phyloP scores from a whole-genome alignment of 2,888 invertebrate species.

The Acrobasis repandana region DNA sequence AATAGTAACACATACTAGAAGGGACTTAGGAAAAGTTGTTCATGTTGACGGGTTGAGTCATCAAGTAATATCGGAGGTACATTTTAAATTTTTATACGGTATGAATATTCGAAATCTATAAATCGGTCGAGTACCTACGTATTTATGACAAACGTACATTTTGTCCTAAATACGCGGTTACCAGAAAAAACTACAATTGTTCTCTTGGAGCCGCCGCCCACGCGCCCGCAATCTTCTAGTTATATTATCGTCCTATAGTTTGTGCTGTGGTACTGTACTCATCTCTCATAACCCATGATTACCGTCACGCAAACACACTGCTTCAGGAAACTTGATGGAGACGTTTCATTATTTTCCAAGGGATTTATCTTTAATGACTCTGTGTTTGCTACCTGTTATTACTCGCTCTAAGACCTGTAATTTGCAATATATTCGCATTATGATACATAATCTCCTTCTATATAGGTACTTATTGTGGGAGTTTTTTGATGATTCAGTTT shows the following conservation, averaged over 20 bases:
- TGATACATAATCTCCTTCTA: too few species aligned
- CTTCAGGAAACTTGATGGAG: slow-evolving; percentile 26
- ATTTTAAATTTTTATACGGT: too few species aligned
- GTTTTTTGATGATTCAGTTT: too few species aligned
- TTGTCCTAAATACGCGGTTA: neutral
- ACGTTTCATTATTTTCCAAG: slow-evolving; percentile 19
- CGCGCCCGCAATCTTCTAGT: slow-evolving; percentile 25
- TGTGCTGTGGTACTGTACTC: slow-evolving; percentile 30
- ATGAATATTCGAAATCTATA: neutral
- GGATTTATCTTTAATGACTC: slow-evolving; percentile 17
- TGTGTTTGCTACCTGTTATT: slow-evolving; percentile 18
- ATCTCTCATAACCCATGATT: slow-evolving; percentile 38
- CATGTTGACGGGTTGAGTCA: too few species aligned
- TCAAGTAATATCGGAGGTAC: too few species aligned
- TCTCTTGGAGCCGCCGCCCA: slow-evolving; percentile 14
- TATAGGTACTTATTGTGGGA: too few species aligned
- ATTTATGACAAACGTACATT: neutral
- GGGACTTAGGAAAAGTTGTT: too few species aligned
- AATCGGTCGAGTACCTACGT: neutral
- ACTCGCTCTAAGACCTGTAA: slow-evolving; percentile 2
- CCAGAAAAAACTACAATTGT: neutral
- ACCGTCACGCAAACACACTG: slow-evolving; percentile 36
- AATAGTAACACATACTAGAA: too few species aligned
- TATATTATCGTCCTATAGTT: slow-evolving; percentile 37
- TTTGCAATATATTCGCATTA: slow-evolving; percentile 4